Conservation (phyloP, 2,888 invertebrate species). For the Limnephilus auricula region DNA sequence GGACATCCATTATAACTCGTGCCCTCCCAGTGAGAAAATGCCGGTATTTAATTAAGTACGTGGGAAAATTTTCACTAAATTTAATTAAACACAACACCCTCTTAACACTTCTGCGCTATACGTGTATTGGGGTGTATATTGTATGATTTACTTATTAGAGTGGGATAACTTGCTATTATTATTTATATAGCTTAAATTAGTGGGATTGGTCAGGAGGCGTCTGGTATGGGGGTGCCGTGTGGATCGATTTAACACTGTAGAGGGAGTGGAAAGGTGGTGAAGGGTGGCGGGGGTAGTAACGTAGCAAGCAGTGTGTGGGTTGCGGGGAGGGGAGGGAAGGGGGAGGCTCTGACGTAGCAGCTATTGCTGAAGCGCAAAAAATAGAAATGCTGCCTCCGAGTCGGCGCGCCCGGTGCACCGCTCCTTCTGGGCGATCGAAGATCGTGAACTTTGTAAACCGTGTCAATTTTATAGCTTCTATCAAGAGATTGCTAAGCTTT, state of each 20-base stretch:
- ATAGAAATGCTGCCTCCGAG: background rate
- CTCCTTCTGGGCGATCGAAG: slow-evolving; percentile 27
- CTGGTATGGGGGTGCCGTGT: background rate
- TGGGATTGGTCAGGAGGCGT: slow-evolving; percentile 8
- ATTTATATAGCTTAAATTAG: background rate
- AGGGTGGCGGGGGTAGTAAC: background rate
- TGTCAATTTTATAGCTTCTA: background rate
- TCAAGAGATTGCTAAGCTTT: background rate
- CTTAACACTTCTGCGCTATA: background rate
- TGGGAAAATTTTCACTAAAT: background rate
- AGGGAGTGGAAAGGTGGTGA: background rate
- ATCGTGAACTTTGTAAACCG: slow-evolving; percentile 19
- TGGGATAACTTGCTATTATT: background rate
- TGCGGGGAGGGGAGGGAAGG: background rate
- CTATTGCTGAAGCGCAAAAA: background rate
- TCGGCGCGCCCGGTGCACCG: slow-evolving; percentile 24
- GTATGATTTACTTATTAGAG: background rate
- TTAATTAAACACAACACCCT: background rate
- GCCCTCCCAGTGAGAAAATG: background rate
- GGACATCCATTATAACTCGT: too few species aligned
- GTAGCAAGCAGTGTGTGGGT: background rate
- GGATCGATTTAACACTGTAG: slow-evolving; percentile 2
- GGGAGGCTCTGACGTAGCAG: background rate
- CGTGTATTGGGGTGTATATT: background rate
- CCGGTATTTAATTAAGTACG: background rate